Evolutionary conservation across 2,797 vertebrate species (phyloP).

Genomic region (Lithobates sylvaticus): DNA sequence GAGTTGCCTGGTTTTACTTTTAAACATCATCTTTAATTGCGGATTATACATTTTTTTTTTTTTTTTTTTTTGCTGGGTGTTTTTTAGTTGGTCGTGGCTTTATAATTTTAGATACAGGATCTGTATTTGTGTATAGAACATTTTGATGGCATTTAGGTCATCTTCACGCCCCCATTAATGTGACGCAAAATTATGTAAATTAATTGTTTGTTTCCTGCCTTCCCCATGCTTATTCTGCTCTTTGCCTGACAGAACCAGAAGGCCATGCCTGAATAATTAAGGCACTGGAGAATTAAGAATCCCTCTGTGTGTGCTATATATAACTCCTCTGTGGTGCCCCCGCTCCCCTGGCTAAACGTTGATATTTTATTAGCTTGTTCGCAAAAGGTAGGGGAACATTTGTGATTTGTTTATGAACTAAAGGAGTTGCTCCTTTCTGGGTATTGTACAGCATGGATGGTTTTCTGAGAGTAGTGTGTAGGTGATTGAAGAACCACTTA

Average conservation of each 20-base stretch:
- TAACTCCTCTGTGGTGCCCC: slow-evolving; percentile 31
- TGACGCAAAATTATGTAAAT: not conserved
- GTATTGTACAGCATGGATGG: not conserved
- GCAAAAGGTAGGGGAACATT: not conserved
- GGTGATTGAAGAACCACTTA: too few relatives aligned
- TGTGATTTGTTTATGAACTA: not conserved
- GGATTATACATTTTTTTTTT: not conserved
- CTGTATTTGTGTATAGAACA: not conserved
- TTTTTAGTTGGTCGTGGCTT: not conserved
- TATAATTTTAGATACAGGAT: not conserved
- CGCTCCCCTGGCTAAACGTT: slow-evolving; percentile 25
- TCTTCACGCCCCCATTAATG: not conserved
- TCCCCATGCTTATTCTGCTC: slow-evolving; percentile 3
- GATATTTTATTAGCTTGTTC: slow-evolving; percentile 54
- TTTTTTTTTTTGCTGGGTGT: not conserved
- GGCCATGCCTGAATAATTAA: slow-evolving; percentile 44
- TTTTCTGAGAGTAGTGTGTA: too few relatives aligned
- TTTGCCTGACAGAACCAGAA: slow-evolving; percentile 31
- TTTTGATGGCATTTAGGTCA: not conserved
- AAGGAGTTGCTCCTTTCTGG: not conserved
- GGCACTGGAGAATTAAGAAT: slow-evolving; percentile 19
- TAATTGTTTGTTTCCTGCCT: not conserved
- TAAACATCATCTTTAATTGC: too few relatives aligned
- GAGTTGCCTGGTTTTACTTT: too few relatives aligned
- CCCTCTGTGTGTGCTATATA: slow-evolving; percentile 23